Base-by-base conservation (phyloP, 2,888 invertebrate species). In the Fabriciana adippe region DNA sequence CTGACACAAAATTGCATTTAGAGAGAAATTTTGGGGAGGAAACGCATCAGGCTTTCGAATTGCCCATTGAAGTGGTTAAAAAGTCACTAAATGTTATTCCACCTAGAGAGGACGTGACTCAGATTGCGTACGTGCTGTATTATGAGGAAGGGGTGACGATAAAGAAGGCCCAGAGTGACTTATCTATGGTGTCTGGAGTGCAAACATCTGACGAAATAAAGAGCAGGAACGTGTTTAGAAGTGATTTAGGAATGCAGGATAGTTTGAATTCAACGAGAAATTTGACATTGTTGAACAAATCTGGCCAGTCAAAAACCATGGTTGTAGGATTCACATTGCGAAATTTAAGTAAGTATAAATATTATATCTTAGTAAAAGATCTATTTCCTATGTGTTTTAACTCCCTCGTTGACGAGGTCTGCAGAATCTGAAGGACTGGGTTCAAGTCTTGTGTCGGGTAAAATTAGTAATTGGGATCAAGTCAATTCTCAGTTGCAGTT, bases 111-210 rank as follows among this genome's bases (percentile, higher is more conserved):
- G 83, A 86, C 54, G 80, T 85, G 0, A 84, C 86, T 0, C 86
- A 88, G 64, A 85, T 93, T 2, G 92, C 89, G 0, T 93, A 93
- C 66, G 91, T 93, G 0, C 71, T 93, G 45, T 93, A 90, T 72
- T 93, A 90, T 55, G 92, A 93, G 53, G 87, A 91, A 70, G 92
- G 93, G 0, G 81, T 84, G 1, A 79, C 87, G 0, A 71, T 73
- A 47, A 84, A 84, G 21, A 85, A 81, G 48, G 88, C 86, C 16
- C 73, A 82, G 1, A 79, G 77, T 13, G 89, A 88, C 50, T 73
- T 80, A 1, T 75, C 76, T 6, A 74, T 78, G 4, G 80, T 87
- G 0, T 73, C 73, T 6, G 87, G 87, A 1, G 83, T 86, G 0
- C 89, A 84, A 68, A 84, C 74, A 4, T 83, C 87, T 0, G 75